These are phyloP conservation scores for Tupiocoris notatus DNA, from an alignment of 2,888 invertebrate genomes.

Conservation along the genomic window DNA sequence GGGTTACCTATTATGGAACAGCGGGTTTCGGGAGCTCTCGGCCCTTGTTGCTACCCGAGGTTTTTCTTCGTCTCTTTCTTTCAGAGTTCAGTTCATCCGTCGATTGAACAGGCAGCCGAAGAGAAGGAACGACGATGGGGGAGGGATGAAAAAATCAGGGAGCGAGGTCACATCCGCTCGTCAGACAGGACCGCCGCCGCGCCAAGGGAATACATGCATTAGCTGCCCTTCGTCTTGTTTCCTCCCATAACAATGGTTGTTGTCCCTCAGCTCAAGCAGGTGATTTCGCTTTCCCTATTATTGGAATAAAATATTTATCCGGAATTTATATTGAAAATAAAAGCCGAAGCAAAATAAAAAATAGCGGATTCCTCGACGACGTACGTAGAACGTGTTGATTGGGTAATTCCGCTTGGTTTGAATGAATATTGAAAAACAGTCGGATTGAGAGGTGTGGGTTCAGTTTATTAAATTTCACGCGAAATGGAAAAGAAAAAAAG, in stretches of 20 bases:
- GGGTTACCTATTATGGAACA: background rate
- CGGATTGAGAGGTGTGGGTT: too few species aligned
- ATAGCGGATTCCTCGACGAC: too few species aligned
- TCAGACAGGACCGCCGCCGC: slow-evolving; percentile 2
- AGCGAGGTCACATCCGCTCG: slow-evolving; percentile 33
- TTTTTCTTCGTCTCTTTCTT: slow-evolving; percentile 9
- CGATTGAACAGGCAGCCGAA: slow-evolving; percentile 2
- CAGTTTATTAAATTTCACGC: too few species aligned
- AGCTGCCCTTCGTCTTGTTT: slow-evolving; percentile 7
- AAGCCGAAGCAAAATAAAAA: too few species aligned
- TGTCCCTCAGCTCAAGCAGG: background rate
- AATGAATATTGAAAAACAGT: too few species aligned
- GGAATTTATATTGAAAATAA: too few species aligned
- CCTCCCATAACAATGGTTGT: background rate
- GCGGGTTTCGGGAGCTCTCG: background rate
- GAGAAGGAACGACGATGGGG: background rate
- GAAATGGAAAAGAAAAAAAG: too few species aligned
- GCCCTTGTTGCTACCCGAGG: slow-evolving; percentile 5
- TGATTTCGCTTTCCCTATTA: background rate
- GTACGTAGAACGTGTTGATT: too few species aligned
- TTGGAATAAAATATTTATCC: too few species aligned
- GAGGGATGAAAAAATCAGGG: slow-evolving; percentile 21
- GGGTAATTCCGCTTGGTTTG: too few species aligned
- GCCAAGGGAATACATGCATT: slow-evolving; percentile 24
- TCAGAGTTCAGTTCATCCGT: background rate